phyloP scores from a whole-genome alignment of 2,888 invertebrate genomes.

The Torymus aiolomorphi region DNA sequence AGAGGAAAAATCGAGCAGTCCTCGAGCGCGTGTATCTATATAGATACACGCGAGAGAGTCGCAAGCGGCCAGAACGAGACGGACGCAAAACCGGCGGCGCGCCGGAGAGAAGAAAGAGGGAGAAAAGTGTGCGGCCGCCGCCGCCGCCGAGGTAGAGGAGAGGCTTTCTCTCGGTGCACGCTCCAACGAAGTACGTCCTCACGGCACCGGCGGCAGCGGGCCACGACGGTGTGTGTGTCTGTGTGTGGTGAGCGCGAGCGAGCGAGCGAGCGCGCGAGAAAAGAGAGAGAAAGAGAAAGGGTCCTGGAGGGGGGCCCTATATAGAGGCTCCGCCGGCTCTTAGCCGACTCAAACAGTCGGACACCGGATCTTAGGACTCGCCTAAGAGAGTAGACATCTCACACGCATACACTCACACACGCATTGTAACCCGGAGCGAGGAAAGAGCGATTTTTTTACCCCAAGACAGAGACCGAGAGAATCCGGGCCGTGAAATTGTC shows the following conservation, averaged over 20 bases:
- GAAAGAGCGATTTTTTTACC: too few species aligned
- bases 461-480: too few species aligned
- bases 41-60: too few species aligned
- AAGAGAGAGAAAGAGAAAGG: conserved; percentile 24
- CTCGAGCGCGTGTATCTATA: too few species aligned
- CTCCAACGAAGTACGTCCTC: conserved; percentile 30
- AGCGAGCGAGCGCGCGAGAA: too few species aligned
- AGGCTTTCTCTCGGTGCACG: conserved; percentile 53
- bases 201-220: background rate
- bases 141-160: conserved; percentile 35
- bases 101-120: background rate
- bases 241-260: too few species aligned
- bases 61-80: background rate
- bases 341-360: conserved; percentile 50
- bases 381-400: background rate
- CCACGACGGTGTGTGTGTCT: too few species aligned
- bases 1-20: conserved; percentile 23
- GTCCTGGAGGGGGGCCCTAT: conserved; percentile 55
- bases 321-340: conserved; percentile 51
- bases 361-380: conserved; percentile 50
- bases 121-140: background rate
- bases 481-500: too few species aligned
- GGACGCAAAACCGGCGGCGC: conserved; percentile 5
- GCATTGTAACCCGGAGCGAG: too few species aligned
- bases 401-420: too few species aligned